Base-by-base conservation (phyloP, 2,888 invertebrate genomes). In the Azorinus chamasolen region DNA sequence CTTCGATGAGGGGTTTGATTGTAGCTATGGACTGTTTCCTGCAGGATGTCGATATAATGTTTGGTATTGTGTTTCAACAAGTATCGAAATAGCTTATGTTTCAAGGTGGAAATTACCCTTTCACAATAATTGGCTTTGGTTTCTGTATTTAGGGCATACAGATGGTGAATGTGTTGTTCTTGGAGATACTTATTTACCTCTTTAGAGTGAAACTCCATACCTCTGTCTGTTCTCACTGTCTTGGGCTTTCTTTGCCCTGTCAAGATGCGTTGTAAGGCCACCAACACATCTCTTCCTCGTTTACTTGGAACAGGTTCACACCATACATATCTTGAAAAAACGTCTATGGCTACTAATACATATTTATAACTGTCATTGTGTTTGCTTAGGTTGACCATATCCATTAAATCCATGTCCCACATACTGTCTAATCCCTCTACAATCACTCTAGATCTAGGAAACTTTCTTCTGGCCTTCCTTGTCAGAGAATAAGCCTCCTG, bases 401-500 rank as follows among this genome's bases (percentile, higher is more conserved):
- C 74, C 62, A 68, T 68, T 5, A 74, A 10, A 45, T 69, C 69
- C 10, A 54, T 54, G 24, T 69, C 75, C 75, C 75, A 75, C 32
- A 39, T 53, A 48, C 69, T 69, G 43, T 69, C 74, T 51, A 74
- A 2, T 6, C 79, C 79, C 25, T 65, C 62, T 20, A 75, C 75
- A 16, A 64, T 53, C 14, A 61, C 51, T 41, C 61, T 37, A n/a
- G n/a, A n/a, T n/a, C n/a, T n/a, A n/a, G n/a, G n/a, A n/a, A n/a
- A n/a, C n/a, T n/a, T n/a, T n/a, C n/a, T n/a, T n/a, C n/a, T n/a
- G n/a, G n/a, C n/a, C n/a, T n/a, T n/a, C n/a, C n/a, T n/a, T n/a
- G n/a, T 74, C 46, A 79, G 32, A 4, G 75, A 74, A 64, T 63
- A 79, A 2, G 70, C 24, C 24, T 74, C 65, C 32, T 79, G 70